Evolutionary conservation across 2,888 invertebrate species (phyloP).

Genomic region (Meghimatium bilineatum): DNA sequence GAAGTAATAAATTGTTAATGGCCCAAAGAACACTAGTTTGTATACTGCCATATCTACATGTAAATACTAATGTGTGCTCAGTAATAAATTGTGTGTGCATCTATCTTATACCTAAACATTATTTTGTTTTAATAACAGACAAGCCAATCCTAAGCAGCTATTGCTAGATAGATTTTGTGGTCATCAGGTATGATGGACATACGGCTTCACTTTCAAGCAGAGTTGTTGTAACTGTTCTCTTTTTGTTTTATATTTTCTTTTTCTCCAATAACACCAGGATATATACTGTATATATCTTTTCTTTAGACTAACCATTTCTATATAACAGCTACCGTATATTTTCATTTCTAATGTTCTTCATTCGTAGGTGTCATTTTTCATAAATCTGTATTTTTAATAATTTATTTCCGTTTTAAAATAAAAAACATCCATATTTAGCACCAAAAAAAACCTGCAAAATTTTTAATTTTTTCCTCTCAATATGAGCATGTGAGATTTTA

Average conservation of each 20-base stretch:
- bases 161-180: slow-evolving; percentile 25
- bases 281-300: background rate
- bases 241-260: background rate
- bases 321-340: too few species aligned
- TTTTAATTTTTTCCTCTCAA: too few species aligned
- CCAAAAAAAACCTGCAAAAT: too few species aligned
- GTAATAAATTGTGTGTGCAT: background rate
- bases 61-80: background rate
- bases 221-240: background rate
- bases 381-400: too few species aligned
- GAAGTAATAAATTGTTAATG: too few species aligned
- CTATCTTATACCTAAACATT: background rate
- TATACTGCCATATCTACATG: background rate
- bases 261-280: background rate
- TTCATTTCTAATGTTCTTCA: too few species aligned
- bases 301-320: background rate
- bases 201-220: background rate
- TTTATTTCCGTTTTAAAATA: too few species aligned
- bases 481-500: too few species aligned
- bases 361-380: too few species aligned
- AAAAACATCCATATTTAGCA: too few species aligned
- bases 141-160: slow-evolving; percentile 34
- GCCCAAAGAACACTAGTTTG: too few species aligned
- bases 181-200: slow-evolving; percentile 19
- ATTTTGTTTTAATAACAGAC: slow-evolving; percentile 37